Conservation (phyloP, 2,113 vertebrate genomes). For the Ictalurus furcatus region DNA sequence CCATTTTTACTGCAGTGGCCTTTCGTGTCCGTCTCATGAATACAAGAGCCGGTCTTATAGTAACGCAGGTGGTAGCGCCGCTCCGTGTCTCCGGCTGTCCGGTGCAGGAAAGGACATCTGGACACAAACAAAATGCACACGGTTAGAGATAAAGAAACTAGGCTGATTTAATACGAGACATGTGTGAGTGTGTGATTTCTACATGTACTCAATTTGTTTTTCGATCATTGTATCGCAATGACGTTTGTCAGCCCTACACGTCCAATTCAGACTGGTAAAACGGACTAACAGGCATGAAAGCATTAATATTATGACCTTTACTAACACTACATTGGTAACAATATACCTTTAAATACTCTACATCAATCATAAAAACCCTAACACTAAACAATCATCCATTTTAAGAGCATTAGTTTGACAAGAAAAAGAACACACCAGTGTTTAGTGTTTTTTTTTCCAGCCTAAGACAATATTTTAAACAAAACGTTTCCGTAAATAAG, state of each 20-base stretch:
- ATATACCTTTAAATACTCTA: background rate
- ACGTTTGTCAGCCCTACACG: background rate
- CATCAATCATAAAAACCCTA: background rate
- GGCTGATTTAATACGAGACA: background rate
- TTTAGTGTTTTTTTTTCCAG: background rate
- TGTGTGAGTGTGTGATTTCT: background rate
- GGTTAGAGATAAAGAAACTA: background rate
- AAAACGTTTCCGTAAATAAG: background rate
- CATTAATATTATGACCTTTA: background rate
- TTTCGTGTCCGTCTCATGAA: constrained; percentile 95
- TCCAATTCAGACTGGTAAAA: background rate
- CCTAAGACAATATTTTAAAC: background rate
- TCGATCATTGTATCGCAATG: background rate
- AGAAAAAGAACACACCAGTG: background rate
- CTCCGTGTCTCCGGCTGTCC: constrained; percentile 96
- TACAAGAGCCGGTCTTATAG: constrained; percentile 97
- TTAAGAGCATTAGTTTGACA: background rate
- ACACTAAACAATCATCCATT: background rate
- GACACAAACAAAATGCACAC: background rate
- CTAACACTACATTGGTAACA: background rate
- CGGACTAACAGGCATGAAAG: background rate
- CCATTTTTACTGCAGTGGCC: constrained; percentile 98
- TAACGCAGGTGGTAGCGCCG: constrained; percentile 95
- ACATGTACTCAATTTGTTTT: background rate
- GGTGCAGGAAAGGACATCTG: constrained; percentile 93